Percentiles rank a stretch among this genome's conserved stretches.
These are phyloP conservation scores for Xiphophorus couchianus DNA, from an alignment of 2,113 vertebrate species.

Conservation along the genomic window DNA sequence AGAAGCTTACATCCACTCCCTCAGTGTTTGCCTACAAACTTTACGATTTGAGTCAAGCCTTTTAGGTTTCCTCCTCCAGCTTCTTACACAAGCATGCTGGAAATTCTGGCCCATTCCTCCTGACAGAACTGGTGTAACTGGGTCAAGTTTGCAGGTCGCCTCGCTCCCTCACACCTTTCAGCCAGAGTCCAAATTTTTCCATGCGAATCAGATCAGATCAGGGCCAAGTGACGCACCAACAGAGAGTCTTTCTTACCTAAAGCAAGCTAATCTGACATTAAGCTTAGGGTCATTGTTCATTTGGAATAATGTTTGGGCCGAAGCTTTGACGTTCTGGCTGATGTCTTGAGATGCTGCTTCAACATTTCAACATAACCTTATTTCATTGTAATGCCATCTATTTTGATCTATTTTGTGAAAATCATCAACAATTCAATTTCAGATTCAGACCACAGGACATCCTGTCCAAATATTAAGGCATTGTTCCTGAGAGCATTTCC, in stretches of 20 bases:
- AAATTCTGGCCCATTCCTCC: background rate
- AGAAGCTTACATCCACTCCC: no score
- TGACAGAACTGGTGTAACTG: background rate
- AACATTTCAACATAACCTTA: background rate
- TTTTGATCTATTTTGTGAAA: no score
- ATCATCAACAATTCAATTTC: no score
- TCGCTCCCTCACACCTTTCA: background rate
- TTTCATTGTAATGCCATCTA: no score
- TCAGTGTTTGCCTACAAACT: background rate
- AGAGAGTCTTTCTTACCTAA: background rate
- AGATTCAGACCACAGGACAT: no score
- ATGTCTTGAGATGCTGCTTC: background rate
- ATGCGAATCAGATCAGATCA: background rate
- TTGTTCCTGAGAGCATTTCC: no score
- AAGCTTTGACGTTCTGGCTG: background rate
- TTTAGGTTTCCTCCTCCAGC: background rate
- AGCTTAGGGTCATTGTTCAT: no score
- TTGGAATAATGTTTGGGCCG: background rate
- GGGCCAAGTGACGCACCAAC: background rate
- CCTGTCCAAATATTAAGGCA: no score
- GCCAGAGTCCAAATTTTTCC: background rate
- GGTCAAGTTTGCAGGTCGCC: background rate
- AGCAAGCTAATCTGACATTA: no score
- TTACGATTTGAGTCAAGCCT: background rate
- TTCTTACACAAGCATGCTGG: background rate